Base-by-base conservation (phyloP, 1,140 invertebrate species). In the Panagrolaimus sp. region DNA sequence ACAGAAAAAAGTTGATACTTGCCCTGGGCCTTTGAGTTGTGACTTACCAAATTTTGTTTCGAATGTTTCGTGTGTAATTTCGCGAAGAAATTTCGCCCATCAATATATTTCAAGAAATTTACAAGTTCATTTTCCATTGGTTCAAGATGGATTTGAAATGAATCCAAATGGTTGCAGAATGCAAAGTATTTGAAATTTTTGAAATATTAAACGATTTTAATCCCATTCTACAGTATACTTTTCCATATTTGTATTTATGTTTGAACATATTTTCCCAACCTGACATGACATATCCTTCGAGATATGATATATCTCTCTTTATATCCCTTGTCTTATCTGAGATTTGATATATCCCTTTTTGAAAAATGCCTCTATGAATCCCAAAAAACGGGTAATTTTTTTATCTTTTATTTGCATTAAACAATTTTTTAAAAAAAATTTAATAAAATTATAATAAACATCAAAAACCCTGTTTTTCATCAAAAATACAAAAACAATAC, bases 401-500 rank as follows among this genome's bases (percentile, higher is more conserved):
- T 47, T 47, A 47, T 47, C 14, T 47, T 47, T 47, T 4, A 47
- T 21, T 52, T 52, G 48, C 17, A 17, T 21, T 14, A 21, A 26
- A 21, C 8, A 12, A 0, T 5, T 21, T 8, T 8, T 52, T 52
- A 38, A 38, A 38, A 38, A 38, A 38, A 7, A 38, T 4, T 63
- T 38, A 75, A 72, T 81, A 80, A 70, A 26, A 15, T 28, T 28
- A 15, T 26, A 15, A 26, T 26, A 32, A 8, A 26, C 21, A 43
- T 32, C 46, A 65, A 48, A 67, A 67, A 15, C 8, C 24, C 15
- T 17, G 28, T 28, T 32, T n/a, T 32, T 15, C 12, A 32, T 43
- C 8, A 5, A 46, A 38, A 15, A 65, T n/a, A 66, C 8, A 69
- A 69, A 67, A 4, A 12, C 21, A 68, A 3, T 10, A 24, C n/a